Evolutionary conservation across 92 coral and sea anemone species (phyloP), one percentile per base, ranked within the genome.

Genomic region (Bergia sp.): DNA sequence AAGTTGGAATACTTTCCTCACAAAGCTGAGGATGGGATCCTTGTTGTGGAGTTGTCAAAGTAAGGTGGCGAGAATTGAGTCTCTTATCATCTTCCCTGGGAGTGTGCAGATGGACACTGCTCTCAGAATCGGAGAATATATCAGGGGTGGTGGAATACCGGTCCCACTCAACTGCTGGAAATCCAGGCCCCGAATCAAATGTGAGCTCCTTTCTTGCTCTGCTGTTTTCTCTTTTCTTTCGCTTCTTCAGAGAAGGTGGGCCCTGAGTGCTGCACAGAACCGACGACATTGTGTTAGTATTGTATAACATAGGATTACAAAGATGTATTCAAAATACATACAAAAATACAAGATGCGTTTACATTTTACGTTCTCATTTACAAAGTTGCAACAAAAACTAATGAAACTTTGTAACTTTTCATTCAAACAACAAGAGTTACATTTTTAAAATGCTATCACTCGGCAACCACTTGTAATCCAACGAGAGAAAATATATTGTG

Each of bases 91-190:
- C 87, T 69, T 84, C 87, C 77, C 42, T 36, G 29, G 66, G 38
- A 43, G 66, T 47, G 67, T 84, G 67, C 39, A 67, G 87, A 37
- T 84, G 67, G 87, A 84, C 79, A 84, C 87, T 84, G 43, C 87
- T 50, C 65, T 84, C 87, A 16, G 87, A 84, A 47, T 84, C 87
- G 1, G 87, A 84, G 79, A 13, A 84, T 16, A 84, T 1, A 18
- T 84, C 87, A 71, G 87, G 87, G 42, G 79, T 69, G 67, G 77
- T 67, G 64, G 87, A 84, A 42, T 45, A 72, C 18, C 69, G 45
- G 57, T 84, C 87, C 65, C 87, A 84, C 38, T 84, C 87, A 84
- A 37, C 29, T 39, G 16, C 39, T 18, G 82, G 82, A 79, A 79
- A 50, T 45, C 82, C 66, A 47, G 82, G 82, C 65, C 49, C 82